phyloP scores from a whole-genome alignment of 2,888 invertebrate species.

The Sarcophaga variegata region DNA sequence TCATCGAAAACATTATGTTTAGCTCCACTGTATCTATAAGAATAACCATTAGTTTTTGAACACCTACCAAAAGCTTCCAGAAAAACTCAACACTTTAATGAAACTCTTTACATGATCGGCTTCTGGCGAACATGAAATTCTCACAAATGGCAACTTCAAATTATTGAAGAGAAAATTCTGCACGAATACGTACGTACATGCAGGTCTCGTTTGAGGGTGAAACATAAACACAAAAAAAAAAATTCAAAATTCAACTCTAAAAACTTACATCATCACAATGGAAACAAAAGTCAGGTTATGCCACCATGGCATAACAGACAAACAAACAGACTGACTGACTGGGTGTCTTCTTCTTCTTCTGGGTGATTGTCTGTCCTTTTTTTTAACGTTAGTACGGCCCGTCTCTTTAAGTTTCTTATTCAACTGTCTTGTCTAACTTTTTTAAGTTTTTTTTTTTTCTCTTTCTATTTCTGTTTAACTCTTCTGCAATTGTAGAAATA shows the following conservation, averaged over 20 bases:
- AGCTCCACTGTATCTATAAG: slow-evolving; percentile 37
- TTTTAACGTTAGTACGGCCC: slow-evolving; percentile 23
- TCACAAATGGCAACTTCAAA: slow-evolving; percentile 6
- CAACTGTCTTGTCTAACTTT: slow-evolving; percentile 41
- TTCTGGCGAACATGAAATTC: slow-evolving; percentile 42
- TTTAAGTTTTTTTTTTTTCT: neutral
- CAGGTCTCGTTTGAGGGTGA: slow-evolving; percentile 49
- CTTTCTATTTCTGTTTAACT: neutral
- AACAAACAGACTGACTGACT: slow-evolving; percentile 33
- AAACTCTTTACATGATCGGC: slow-evolving; percentile 44
- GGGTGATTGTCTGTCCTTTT: slow-evolving; percentile 22
- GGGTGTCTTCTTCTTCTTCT: slow-evolving; percentile 43
- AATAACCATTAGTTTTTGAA: slow-evolving; percentile 34
- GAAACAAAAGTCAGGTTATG: slow-evolving; percentile 63
- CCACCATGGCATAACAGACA: slow-evolving; percentile 44
- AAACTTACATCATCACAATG: slow-evolving; percentile 63
- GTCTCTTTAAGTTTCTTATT: slow-evolving; percentile 49
- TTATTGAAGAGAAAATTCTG: neutral
- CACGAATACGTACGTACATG: slow-evolving; percentile 3
- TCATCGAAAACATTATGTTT: neutral
- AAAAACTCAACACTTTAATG: slow-evolving; percentile 65
- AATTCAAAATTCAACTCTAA: slow-evolving; percentile 22
- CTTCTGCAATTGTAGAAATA: slow-evolving; percentile 16
- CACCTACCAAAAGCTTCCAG: slow-evolving; percentile 60
- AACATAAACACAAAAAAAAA: slow-evolving; percentile 18